A percentile compares a stretch with the other conserved stretches of the same genome.
phyloP scores from a whole-genome alignment of 2,888 invertebrate genomes.

The Caenorhabditis sp. region DNA sequence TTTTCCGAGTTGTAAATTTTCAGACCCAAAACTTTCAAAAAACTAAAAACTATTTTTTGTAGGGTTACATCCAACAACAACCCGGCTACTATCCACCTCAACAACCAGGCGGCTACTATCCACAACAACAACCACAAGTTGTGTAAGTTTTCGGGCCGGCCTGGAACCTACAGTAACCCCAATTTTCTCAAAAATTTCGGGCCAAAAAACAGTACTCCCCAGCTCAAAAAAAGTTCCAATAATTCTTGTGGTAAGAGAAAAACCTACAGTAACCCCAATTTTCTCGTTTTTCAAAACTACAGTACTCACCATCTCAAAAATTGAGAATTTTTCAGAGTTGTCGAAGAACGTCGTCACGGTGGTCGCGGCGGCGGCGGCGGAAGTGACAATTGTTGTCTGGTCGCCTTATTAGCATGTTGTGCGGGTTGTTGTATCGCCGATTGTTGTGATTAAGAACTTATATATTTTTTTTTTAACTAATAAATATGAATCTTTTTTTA shows the following conservation, averaged over 20 bases:
- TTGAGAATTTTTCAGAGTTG: conserved; percentile 39
- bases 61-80: conserved; percentile 30
- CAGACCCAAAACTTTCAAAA: too few species aligned
- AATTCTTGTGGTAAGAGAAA: too few species aligned
- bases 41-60: background rate
- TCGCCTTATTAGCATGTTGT: conserved; percentile 35
- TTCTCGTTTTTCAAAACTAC: too few species aligned
- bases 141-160: conserved; percentile 4
- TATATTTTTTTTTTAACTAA: background rate
- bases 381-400: conserved; percentile 42
- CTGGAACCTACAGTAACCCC: too few species aligned
- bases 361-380: conserved; percentile 16
- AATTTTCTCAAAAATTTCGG: too few species aligned
- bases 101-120: conserved; percentile 8
- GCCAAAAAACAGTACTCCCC: too few species aligned
- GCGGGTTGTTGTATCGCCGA: conserved; percentile 49
- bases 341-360: conserved; percentile 22
- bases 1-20: too few species aligned
- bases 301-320: too few species aligned
- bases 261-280: too few species aligned
- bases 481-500: background rate
- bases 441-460: conserved; percentile 28
- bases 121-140: conserved; percentile 6
- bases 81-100: conserved; percentile 36
- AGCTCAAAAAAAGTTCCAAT: too few species aligned